phyloP scores from a whole-genome alignment of 2,888 invertebrate genomes.

The Thysanoteuthis rhombus region DNA sequence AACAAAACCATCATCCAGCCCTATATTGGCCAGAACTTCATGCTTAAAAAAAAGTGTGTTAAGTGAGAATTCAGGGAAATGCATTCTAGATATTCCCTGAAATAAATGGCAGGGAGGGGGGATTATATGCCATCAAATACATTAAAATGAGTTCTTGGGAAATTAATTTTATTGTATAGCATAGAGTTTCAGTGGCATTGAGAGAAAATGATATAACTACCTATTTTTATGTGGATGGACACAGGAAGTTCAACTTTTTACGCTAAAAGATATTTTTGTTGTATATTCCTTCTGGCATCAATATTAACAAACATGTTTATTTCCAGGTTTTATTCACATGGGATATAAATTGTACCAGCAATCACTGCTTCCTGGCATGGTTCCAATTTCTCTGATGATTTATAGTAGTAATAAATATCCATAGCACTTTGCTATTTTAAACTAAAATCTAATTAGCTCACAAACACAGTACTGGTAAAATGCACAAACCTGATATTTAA shows the following conservation, averaged over 20 bases:
- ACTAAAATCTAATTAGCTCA: conserved; percentile 12
- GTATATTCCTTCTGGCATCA: background rate
- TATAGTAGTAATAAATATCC: background rate
- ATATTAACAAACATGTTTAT: background rate
- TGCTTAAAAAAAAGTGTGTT: no score
- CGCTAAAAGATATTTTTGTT: no score
- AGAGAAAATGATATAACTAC: background rate
- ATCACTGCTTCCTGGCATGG: background rate
- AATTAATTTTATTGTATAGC: background rate
- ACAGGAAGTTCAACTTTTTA: background rate
- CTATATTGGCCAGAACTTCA: no score
- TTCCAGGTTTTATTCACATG: background rate
- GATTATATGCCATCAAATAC: no score
- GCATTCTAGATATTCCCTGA: no score
- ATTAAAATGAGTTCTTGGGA: background rate
- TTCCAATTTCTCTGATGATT: background rate
- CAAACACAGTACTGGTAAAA: background rate
- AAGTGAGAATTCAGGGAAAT: no score
- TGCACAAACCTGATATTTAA: background rate
- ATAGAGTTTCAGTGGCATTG: background rate
- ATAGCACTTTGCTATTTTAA: conserved; percentile 12
- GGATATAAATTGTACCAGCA: background rate
- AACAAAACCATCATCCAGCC: no score
- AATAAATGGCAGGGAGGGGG: no score
- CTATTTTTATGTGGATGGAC: background rate